Percentiles rank a stretch among this genome's conserved stretches.
phyloP scores from a whole-genome alignment of 2,113 vertebrate genomes.

The Amazona guildingii region DNA sequence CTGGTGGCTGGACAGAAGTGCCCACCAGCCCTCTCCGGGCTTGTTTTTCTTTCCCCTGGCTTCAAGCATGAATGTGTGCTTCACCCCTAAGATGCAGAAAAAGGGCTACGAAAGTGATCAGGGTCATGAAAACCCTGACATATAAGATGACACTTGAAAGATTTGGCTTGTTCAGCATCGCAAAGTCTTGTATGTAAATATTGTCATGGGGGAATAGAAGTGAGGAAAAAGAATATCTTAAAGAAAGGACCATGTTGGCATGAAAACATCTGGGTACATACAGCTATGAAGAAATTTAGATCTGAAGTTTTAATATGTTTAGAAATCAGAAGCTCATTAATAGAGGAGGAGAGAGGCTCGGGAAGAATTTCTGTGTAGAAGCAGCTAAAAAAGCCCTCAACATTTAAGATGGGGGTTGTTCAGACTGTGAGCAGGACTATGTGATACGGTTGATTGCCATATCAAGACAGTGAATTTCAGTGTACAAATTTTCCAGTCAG shows the following conservation, averaged over 20 bases:
- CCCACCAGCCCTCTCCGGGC: neutral
- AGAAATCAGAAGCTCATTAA: neutral
- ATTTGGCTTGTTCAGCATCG: neutral
- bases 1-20: neutral
- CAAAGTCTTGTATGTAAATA: neutral
- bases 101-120: neutral
- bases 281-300: neutral
- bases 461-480: neutral
- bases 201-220: neutral
- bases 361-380: neutral
- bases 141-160: neutral
- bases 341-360: neutral
- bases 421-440: neutral
- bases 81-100: neutral
- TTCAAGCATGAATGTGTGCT: neutral
- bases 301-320: neutral
- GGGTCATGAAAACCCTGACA: neutral
- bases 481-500: neutral
- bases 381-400: neutral
- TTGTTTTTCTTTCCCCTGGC: neutral
- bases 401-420: neutral
- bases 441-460: accelerated
- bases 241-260: neutral
- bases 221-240: neutral
- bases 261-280: neutral